Conservation (phyloP, 92 coral and sea anemone genomes). For the Actinostola sp. region DNA sequence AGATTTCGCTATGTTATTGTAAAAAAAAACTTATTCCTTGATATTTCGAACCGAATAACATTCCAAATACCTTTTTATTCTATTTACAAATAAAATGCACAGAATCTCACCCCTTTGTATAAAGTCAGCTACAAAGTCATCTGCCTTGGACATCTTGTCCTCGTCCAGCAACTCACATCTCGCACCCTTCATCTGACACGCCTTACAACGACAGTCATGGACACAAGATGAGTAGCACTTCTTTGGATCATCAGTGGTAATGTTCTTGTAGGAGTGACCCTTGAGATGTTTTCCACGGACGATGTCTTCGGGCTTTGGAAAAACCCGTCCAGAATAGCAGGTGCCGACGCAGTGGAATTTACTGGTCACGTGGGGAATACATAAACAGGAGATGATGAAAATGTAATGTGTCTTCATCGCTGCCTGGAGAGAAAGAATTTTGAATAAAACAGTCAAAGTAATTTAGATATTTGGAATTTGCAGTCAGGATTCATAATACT, state of each 20-base stretch:
- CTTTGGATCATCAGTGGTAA: constrained; percentile 34
- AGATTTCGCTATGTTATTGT: no score
- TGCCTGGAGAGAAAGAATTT: no score
- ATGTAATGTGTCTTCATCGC: no score
- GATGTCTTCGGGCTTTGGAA: constrained; percentile 31
- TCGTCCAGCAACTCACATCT: constrained; percentile 51
- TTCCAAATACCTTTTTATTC: no score
- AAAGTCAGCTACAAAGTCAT: constrained; percentile 17
- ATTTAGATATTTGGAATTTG: no score
- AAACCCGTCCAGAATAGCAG: constrained; percentile 35
- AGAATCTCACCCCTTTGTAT: no score
- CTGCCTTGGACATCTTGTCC: constrained; percentile 41
- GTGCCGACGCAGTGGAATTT: constrained; percentile 17
- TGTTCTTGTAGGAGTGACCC: constrained; percentile 40
- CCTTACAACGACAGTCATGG: constrained; percentile 49
- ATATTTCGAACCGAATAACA: no score
- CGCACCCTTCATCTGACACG: constrained; percentile 45
- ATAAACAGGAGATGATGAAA: no score
- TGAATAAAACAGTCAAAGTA: no score
- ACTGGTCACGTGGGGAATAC: neutral
- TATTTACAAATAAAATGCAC: no score
- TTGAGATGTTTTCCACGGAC: constrained; percentile 26
- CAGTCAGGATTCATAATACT: no score
- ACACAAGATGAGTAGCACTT: constrained; percentile 41
- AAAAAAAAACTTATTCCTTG: no score